Conservation (phyloP, 2,888 invertebrate species). For the Oasisia sp. region DNA sequence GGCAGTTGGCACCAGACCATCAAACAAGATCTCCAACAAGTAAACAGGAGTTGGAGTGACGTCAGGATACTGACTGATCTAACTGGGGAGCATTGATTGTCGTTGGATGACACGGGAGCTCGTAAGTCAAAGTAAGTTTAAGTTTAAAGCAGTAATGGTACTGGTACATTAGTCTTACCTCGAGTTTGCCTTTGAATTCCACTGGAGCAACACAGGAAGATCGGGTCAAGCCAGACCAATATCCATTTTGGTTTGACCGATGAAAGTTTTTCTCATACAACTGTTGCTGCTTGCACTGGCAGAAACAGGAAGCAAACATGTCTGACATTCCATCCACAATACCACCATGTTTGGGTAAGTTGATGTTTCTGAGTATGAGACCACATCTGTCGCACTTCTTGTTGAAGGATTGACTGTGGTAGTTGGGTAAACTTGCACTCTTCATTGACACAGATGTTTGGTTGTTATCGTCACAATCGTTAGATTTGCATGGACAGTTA, state of each 20-base stretch:
- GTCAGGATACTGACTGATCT: too few species aligned
- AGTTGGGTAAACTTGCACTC: background rate
- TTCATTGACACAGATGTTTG: background rate
- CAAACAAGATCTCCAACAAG: too few species aligned
- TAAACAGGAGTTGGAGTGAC: too few species aligned
- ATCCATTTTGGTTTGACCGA: background rate
- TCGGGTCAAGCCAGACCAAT: background rate
- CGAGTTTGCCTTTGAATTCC: conserved; percentile 26
- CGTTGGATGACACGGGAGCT: too few species aligned
- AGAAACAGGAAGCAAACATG: conserved; percentile 1
- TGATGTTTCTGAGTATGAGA: background rate
- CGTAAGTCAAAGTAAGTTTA: too few species aligned
- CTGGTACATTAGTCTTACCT: conserved; percentile 22
- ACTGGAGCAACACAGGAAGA: background rate
- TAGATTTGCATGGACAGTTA: background rate
- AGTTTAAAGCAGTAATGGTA: background rate
- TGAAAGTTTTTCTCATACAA: background rate
- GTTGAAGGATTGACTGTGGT: background rate
- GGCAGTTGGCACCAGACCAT: too few species aligned
- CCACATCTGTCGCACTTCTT: background rate
- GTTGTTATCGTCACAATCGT: background rate
- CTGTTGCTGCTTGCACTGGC: background rate
- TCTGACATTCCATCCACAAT: background rate
- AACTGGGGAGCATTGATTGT: too few species aligned
- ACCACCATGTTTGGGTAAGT: background rate